Base-by-base conservation (phyloP, 2,797 vertebrate genomes). In the Micrastur ruficollis region DNA sequence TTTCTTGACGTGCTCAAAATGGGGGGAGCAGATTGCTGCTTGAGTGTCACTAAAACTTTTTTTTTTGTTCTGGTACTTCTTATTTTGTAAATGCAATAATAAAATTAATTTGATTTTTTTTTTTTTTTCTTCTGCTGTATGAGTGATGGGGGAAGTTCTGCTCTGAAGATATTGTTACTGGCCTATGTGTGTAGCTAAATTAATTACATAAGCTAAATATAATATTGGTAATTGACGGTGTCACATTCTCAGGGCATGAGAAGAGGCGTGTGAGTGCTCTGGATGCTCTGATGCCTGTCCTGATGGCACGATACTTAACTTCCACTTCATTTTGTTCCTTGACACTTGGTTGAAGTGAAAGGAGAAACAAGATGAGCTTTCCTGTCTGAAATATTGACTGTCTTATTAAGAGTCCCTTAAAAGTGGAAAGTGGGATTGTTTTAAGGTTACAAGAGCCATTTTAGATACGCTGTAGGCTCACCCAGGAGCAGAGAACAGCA, bases 261-360 rank as follows among this genome's bases (percentile, higher is more conserved):
- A 47, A 56, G 71, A 74, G 47, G 18, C 0, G 0, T 81, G 20
- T 12, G 38, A 59, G 70, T 52, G 46, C 67, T 68, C 46, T 75
- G 53, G 26, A 19, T 90, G 61, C 32, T 22, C 61, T 65, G 68
- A 5, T 52, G 46, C 42, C 40, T 80, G n/a, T 86, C 32, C 16
- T 87, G 38, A 26, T 76, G 67, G 52, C 36, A 82, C 9, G 36
- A 61, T 90, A n/a, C 44, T 81, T 72, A 86, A 78, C 25, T 91
- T 38, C 31, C 3, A 5, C 65, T 94, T 93, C 3, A 38, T 84
- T 70, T 95, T 76, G 12, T 73, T 93, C 63, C 82, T 96, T 95
- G 95, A 86, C n/a, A 55, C 46, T 90, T 90, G 82, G 84, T 91
- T 97, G 92, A 86, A 2, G 36, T 55, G 70, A 94, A 84, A 82